These are phyloP conservation scores for Otocyon megalotis DNA, from an alignment of 2,113 vertebrate species.

Conservation along the genomic window DNA sequence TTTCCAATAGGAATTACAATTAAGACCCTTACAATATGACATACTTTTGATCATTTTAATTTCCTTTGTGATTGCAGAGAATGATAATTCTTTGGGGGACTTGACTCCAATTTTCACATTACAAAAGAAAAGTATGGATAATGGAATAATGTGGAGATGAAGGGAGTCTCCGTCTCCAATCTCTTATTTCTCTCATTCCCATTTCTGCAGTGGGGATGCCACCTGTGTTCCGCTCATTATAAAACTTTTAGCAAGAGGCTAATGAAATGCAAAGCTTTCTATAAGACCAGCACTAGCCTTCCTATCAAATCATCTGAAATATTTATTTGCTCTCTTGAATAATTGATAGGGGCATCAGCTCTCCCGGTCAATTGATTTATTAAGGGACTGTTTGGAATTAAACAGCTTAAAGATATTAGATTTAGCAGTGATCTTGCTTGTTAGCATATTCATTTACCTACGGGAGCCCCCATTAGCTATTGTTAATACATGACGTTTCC, in stretches of 20 bases:
- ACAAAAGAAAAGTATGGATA: constrained; percentile 69
- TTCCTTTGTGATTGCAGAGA: constrained; percentile 79
- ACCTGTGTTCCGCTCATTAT: constrained; percentile 88
- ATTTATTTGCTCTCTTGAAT: constrained; percentile 94
- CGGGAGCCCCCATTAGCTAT: constrained; percentile 94
- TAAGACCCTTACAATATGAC: constrained; percentile 79
- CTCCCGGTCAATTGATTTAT: constrained; percentile 95
- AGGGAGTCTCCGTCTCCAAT: constrained; percentile 70
- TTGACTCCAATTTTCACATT: constrained; percentile 80
- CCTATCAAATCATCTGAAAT: constrained; percentile 94
- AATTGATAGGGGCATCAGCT: constrained; percentile 95
- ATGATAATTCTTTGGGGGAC: constrained; percentile 80
- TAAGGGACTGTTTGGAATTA: constrained; percentile 95
- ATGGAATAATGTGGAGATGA: constrained; percentile 56
- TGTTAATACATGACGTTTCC: constrained; percentile 94
- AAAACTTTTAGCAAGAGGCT: constrained; percentile 92
- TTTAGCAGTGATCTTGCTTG: constrained; percentile 94
- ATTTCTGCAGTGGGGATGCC: constrained; percentile 79
- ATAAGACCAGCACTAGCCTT: constrained; percentile 89
- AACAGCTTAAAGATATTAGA: constrained; percentile 96
- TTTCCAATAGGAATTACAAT: constrained; percentile 84
- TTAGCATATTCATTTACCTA: constrained; percentile 96
- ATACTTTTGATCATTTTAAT: constrained; percentile 84
- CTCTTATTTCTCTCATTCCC: constrained; percentile 69
- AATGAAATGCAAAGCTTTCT: constrained; percentile 93